Conservation (phyloP, 1,140 invertebrate species). For the Anastrepha ludens region DNA sequence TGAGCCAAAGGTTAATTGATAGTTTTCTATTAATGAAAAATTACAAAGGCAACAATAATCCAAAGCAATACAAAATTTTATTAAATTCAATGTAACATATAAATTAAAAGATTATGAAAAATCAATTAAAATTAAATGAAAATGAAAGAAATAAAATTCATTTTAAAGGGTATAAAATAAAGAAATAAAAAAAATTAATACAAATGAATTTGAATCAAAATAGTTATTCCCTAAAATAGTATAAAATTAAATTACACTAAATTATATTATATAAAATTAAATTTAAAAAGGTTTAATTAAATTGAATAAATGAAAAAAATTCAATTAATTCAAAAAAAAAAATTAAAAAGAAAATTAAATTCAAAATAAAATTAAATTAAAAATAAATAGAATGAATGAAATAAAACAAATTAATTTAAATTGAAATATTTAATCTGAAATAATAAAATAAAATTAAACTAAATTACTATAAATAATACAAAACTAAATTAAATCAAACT, state of each 20-base stretch:
- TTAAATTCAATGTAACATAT: no score
- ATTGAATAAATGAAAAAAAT: background rate
- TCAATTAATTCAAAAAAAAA: background rate
- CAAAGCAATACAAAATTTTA: no score
- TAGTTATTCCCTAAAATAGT: background rate
- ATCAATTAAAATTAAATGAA: background rate
- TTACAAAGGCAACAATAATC: no score
- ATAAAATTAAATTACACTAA: constrained; percentile 22
- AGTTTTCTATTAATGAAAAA: no score
- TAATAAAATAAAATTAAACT: background rate
- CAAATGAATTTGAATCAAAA: background rate
- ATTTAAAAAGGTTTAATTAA: background rate
- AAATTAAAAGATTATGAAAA: no score
- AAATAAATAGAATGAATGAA: background rate
- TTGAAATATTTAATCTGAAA: no score
- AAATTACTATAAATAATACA: background rate
- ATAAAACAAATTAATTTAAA: constrained; percentile 1
- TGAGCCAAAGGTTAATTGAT: no score
- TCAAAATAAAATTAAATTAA: background rate
- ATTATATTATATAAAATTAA: constrained; percentile 25
- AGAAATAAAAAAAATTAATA: no score
- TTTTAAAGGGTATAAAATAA: background rate
- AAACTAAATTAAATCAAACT: constrained; percentile 32
- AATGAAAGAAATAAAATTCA: background rate
- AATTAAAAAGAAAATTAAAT: background rate